A percentile compares a stretch with the other conserved stretches of the same genome.
phyloP scores from a whole-genome alignment of 2,888 invertebrate species.

The Watsonalla cultraria region DNA sequence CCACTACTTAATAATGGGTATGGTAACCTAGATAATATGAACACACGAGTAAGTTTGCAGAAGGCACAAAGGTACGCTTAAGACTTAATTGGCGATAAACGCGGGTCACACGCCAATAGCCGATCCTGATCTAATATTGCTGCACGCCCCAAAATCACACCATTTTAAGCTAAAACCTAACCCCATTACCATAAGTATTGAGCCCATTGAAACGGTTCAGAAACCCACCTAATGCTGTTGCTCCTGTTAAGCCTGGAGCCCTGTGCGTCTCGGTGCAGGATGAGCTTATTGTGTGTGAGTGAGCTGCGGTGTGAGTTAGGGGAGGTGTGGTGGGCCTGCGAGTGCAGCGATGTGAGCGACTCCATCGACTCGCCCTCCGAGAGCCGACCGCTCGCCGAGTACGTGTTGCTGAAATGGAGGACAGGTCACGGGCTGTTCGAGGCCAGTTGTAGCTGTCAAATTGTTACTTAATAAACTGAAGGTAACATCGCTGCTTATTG shows the following conservation, averaged over 20 bases:
- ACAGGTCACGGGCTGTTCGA: slow-evolving; percentile 52
- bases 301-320: slow-evolving; percentile 83
- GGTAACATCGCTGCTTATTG: neutral
- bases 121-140: too few relatives aligned
- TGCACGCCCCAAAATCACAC: neutral
- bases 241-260: slow-evolving; percentile 88
- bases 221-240: slow-evolving; percentile 92
- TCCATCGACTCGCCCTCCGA: slow-evolving; percentile 96
- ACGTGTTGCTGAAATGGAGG: slow-evolving; percentile 82
- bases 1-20: too few relatives aligned
- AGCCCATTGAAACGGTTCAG: slow-evolving; percentile 6
- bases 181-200: neutral
- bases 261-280: slow-evolving; percentile 79
- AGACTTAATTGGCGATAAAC: too few relatives aligned
- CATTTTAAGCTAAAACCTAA: neutral
- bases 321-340: slow-evolving; percentile 85
- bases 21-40: too few relatives aligned
- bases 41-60: too few relatives aligned
- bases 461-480: neutral
- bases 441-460: slow-evolving; percentile 37
- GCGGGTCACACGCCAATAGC: too few relatives aligned
- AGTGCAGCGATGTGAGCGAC: slow-evolving; percentile 87
- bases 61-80: too few relatives aligned
- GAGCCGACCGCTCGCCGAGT: slow-evolving; percentile 84
- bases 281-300: slow-evolving; percentile 80